Conservation (phyloP, 2,888 invertebrate genomes). For the Tricholauxania praeusta region DNA sequence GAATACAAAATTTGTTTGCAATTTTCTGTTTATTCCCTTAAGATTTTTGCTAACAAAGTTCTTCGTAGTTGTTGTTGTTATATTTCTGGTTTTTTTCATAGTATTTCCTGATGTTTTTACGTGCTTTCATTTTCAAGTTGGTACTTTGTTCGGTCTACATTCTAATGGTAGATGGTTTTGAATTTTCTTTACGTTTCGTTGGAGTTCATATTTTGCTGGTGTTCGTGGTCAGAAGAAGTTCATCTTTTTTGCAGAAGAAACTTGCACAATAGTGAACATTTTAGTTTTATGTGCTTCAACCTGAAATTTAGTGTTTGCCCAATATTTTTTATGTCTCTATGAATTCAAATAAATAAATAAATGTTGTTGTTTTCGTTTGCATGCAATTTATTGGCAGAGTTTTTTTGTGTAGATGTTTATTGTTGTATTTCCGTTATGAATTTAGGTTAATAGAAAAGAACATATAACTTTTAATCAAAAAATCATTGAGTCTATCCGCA, state of each 20-base stretch:
- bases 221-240: constrained; percentile 45
- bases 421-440: constrained; percentile 6
- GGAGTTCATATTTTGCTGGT: constrained; percentile 24
- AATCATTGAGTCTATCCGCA: not conserved
- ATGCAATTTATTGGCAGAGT: not conserved
- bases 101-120: too few species aligned
- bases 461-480: constrained; percentile 4
- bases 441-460: constrained; percentile 6
- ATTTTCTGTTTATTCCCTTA: too few species aligned
- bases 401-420: not conserved
- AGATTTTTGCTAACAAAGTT: too few species aligned
- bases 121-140: too few species aligned
- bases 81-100: too few species aligned
- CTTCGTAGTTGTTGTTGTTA: too few species aligned
- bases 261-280: constrained; percentile 23
- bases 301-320: constrained; percentile 4
- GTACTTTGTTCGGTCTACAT: too few species aligned
- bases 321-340: not conserved
- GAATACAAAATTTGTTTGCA: too few species aligned
- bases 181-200: too few species aligned
- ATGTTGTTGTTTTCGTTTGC: not conserved
- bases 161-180: too few species aligned
- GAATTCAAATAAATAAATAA: constrained; percentile 2
- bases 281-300: constrained; percentile 10
- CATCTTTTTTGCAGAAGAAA: constrained; percentile 22